Conservation (phyloP, 2,113 vertebrate species). For the Boulengeromyrus knoepffleri region DNA sequence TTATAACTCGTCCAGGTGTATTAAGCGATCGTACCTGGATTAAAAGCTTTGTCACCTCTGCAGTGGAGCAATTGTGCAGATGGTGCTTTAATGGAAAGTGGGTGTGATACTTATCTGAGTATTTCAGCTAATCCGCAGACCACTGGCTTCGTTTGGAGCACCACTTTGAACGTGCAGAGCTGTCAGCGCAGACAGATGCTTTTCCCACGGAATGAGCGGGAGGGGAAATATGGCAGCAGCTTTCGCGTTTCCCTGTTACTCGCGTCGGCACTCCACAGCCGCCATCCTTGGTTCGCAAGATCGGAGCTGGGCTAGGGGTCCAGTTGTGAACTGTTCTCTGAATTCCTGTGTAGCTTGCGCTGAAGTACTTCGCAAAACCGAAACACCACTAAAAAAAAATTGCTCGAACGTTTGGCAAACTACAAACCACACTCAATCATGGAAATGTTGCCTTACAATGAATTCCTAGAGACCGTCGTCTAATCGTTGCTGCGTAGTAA, state of each 20-base stretch:
- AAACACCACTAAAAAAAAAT: neutral
- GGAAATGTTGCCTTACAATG: neutral
- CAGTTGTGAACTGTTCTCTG: neutral
- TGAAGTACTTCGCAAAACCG: neutral
- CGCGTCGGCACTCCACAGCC: neutral
- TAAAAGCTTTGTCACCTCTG: neutral
- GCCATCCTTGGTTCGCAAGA: neutral
- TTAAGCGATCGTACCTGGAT: neutral
- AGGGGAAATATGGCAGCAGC: neutral
- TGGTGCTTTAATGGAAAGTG: neutral
- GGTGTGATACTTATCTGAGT: neutral
- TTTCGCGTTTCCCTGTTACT: neutral
- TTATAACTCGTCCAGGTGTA: neutral
- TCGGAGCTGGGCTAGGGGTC: neutral
- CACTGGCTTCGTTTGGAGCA: neutral
- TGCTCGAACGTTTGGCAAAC: neutral
- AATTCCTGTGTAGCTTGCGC: neutral
- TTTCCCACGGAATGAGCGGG: neutral
- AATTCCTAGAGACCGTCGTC: neutral
- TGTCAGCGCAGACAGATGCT: neutral
- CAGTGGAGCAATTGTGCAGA: neutral
- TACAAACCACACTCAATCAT: neutral
- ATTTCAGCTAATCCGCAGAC: neutral
- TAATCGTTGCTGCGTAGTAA: neutral
- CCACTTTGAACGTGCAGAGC: neutral